Evolutionary conservation across 2,113 vertebrate species (phyloP).

Genomic region (Oriolus oriolus): DNA sequence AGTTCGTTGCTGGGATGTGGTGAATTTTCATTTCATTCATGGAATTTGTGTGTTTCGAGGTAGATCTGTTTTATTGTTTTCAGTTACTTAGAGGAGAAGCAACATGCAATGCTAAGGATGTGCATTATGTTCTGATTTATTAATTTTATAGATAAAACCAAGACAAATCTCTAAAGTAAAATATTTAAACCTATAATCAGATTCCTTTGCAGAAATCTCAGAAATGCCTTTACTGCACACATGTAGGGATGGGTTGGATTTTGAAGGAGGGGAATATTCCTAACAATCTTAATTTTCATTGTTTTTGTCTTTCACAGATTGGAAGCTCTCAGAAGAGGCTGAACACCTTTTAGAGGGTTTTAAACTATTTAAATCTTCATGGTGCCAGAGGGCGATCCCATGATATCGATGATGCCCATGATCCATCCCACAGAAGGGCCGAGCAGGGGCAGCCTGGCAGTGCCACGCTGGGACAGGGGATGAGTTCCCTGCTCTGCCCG

Average conservation of each 20-base stretch:
- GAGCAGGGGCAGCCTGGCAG: background rate
- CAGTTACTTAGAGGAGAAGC: background rate
- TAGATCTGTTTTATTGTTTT: background rate
- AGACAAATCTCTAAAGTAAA: background rate
- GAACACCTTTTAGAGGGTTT: background rate
- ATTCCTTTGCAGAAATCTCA: background rate
- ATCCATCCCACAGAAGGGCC: background rate
- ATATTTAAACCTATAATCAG: background rate
- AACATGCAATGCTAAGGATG: background rate
- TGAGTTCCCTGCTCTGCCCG: background rate
- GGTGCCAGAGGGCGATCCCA: background rate
- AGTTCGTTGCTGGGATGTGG: background rate
- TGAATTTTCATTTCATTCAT: background rate
- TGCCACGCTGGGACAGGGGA: background rate
- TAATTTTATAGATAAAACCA: background rate
- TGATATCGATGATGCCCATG: background rate
- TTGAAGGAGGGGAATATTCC: fast-evolving
- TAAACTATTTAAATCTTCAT: background rate
- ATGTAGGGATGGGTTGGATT: background rate
- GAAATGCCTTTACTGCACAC: background rate
- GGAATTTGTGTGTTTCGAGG: background rate
- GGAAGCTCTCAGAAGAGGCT: background rate
- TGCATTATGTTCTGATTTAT: background rate
- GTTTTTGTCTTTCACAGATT: background rate
- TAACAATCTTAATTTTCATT: background rate